A percentile compares a stretch with the other conserved stretches of the same genome.
Conservation (phyloP, 2,113 vertebrate species). For the Reinhardtius hippoglossoides region DNA sequence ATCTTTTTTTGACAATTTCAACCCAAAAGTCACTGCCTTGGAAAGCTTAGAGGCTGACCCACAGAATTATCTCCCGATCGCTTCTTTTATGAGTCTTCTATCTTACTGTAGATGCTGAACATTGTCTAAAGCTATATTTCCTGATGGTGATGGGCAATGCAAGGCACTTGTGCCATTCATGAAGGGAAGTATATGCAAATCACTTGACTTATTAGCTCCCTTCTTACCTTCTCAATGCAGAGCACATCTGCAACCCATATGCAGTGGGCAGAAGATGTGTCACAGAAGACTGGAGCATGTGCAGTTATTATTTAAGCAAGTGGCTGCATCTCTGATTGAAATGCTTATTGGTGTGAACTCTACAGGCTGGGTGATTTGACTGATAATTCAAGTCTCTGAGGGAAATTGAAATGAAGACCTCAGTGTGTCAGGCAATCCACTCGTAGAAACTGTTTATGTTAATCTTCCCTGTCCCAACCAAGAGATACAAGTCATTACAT, state of each 20-base stretch:
- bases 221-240: conserved; percentile 36
- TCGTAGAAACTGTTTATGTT: conserved; percentile 32
- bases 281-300: too few species aligned
- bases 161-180: neutral
- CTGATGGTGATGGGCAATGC: neutral
- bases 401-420: conserved; percentile 14
- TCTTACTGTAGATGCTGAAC: neutral
- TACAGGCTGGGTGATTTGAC: neutral
- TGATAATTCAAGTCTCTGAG: neutral
- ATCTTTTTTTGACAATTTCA: conserved; percentile 7
- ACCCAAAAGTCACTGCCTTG: neutral
- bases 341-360: too few species aligned
- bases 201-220: conserved; percentile 31
- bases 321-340: too few species aligned
- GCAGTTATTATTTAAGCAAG: too few species aligned
- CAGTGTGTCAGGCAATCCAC: neutral
- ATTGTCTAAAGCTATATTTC: conserved; percentile 23
- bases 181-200: neutral
- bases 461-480: conserved; percentile 20
- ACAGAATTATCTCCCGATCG: conserved; percentile 22
- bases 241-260: conserved; percentile 28
- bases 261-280: neutral
- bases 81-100: neutral
- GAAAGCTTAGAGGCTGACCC: conserved; percentile 23
- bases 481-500: conserved; percentile 34